Conservation (phyloP, 1,140 invertebrate species). For the Hyposmocoma kahamanoa region DNA sequence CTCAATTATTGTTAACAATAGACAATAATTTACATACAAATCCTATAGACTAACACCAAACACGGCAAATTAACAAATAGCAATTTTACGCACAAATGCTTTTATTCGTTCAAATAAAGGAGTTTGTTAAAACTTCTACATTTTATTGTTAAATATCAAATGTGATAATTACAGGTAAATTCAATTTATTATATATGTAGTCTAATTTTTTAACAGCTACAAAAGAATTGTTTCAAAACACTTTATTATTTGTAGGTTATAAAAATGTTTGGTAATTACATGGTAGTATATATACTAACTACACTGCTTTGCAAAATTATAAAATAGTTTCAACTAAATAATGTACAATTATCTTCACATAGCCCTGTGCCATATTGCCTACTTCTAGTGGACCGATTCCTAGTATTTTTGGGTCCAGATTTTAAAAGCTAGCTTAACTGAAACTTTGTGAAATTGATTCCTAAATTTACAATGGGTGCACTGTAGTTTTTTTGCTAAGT, state of each 20-base stretch:
- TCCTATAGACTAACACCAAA: slow-evolving; percentile 47
- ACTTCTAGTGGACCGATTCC: too few species aligned
- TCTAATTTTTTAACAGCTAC: not conserved
- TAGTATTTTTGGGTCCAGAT: too few species aligned
- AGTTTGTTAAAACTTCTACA: slow-evolving; percentile 10
- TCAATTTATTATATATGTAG: not conserved
- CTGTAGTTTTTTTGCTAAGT: too few species aligned
- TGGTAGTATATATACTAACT: too few species aligned
- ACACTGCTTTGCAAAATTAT: too few species aligned
- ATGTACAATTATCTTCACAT: too few species aligned
- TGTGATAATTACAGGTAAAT: not conserved
- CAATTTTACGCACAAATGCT: slow-evolving; percentile 43
- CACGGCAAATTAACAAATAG: slow-evolving; percentile 45
- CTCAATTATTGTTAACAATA: slow-evolving; percentile 20
- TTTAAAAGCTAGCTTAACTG: too few species aligned
- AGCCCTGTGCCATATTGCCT: too few species aligned
- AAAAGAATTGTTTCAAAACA: not conserved
- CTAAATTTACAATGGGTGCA: too few species aligned
- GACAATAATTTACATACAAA: slow-evolving; percentile 8
- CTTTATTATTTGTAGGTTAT: not conserved
- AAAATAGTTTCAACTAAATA: too few species aligned
- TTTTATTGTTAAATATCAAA: not conserved
- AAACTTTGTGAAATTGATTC: too few species aligned
- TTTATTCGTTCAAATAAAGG: not conserved
- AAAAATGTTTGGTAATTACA: too few species aligned